These are phyloP conservation scores for Ceraclea dissimilis DNA, from an alignment of 2,888 invertebrate species.

Conservation along the genomic window DNA sequence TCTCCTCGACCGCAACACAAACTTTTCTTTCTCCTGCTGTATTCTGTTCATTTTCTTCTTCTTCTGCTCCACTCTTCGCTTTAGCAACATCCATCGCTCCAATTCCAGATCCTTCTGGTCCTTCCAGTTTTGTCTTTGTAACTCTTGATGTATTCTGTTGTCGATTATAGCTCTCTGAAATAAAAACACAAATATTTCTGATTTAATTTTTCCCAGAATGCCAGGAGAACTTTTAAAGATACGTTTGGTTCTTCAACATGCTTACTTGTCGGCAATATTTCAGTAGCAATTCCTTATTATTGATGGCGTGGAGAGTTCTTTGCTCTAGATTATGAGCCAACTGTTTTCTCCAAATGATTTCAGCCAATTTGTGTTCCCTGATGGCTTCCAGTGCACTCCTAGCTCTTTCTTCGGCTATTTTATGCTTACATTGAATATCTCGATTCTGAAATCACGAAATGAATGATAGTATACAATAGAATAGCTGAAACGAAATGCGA, in stretches of 20 bases:
- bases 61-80: constrained; percentile 17
- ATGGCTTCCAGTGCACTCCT: constrained; percentile 16
- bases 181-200: background rate
- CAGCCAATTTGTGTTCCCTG: constrained; percentile 20
- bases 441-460: constrained; percentile 13
- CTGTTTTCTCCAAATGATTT: constrained; percentile 19
- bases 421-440: constrained; percentile 17
- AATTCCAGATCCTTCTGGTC: constrained; percentile 18
- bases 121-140: constrained; percentile 21
- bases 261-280: constrained; percentile 16
- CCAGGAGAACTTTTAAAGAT: background rate
- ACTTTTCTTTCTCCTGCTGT: constrained; percentile 15
- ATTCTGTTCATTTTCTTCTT: constrained; percentile 15
- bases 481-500: background rate
- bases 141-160: constrained; percentile 21
- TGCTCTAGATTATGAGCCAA: constrained; percentile 15
- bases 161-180: constrained; percentile 20
- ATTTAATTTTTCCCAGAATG: background rate
- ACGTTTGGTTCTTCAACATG: no score
- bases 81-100: constrained; percentile 16
- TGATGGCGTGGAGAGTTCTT: constrained; percentile 17
- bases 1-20: constrained; percentile 17
- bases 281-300: constrained; percentile 20
- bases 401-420: constrained; percentile 17
- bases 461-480: no score